Base-by-base conservation (phyloP, 2,797 vertebrate species). In the Semaprochilodus insignis region DNA sequence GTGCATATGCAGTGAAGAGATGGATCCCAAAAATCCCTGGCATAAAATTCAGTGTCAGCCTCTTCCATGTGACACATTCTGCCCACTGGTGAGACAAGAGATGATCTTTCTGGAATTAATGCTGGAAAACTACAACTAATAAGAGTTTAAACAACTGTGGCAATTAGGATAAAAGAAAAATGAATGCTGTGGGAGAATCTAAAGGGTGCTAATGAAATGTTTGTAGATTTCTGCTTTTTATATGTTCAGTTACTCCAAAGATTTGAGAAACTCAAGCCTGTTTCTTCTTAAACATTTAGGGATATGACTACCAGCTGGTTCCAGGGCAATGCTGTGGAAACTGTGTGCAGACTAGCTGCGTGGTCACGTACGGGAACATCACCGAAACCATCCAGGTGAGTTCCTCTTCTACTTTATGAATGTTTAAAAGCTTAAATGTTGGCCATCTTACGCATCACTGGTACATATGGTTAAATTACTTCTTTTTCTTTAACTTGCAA, bases 271-370 rank as follows among this genome's bases (percentile, higher is more conserved):
- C 21, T 65, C 10, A 51, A 3, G 31, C 52, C 40, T 54, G 75
- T 59, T 72, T 67, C 77, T 60, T 75, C 34, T 83, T 51, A 65
- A 62, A 80, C 0, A 74, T 74, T 77, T 34, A 97, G 96, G 96
- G 96, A 27, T 95, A 91, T 74, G 89, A 80, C 75, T 91, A 95
- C 23, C 72, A 89, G 27, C 6, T 14, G 0, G 34, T 80, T 48
- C 4, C 89, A 0, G 92, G 90, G 1, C 81, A 90, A 40, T 97
- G 96, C 90, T 97, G 96, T 76, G 95, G 95, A 74, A 82, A 60
- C 13, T 97, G 96, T 52, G 93, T 93, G 63, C 96, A 92, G 84
- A 87, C 40, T 0, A 85, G 88, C 27, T 97, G 97, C 71, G 1
- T 91, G 14, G 21, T 88, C 19, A 57, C 21, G 0, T 67, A 88